Evolutionary conservation across 2,888 invertebrate species (phyloP), one percentile per base, ranked within the genome.

Genomic region (Macroteleia sp.): DNA sequence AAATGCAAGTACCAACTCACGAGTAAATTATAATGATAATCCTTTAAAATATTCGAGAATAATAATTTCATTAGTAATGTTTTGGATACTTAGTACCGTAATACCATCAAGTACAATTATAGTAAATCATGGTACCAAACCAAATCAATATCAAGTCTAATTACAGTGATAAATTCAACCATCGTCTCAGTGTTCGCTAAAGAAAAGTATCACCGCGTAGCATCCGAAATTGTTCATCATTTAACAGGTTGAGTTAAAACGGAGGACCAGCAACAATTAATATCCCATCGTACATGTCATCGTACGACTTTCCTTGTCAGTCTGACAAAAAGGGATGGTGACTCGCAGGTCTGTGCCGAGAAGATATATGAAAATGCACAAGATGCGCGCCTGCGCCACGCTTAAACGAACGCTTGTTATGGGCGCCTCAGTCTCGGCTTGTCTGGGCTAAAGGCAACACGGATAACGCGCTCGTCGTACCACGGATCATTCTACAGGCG

Each of bases 371-470:
- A 52, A 59, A 59, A 67, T 8, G 56, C 61, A 32, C 54, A 16
- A 69, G 50, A 85, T 83, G 82, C 80, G 83, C 84, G 86, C 85
- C 62, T 77, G 71, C 81, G 80, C 83, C 75, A 67, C 42, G 79
- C 79, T 83, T 79, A 69, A 66, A 69, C 70, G 52, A 70, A 81
- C 80, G 84, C 86, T 88, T 88, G 86, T 87, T 87, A 85, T 83
- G 84, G 87, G 83, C 78, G 85, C 82, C 84, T 81, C 88, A 90
- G 90, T 90, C 87, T 88, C 88, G 88, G 88, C 87, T 90, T 85
- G 89, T 87, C 90, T 89, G 90, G 89, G 90, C 88, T 86, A 80
- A 85, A 85, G 85, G 87, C 87, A 88, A 84, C 85, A 88, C 83
- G 78, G 67, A 48, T 77, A 76, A 67, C 84, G 79, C 46, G 44